Conservation (phyloP, 2,888 invertebrate genomes). For the Noctua comes region DNA sequence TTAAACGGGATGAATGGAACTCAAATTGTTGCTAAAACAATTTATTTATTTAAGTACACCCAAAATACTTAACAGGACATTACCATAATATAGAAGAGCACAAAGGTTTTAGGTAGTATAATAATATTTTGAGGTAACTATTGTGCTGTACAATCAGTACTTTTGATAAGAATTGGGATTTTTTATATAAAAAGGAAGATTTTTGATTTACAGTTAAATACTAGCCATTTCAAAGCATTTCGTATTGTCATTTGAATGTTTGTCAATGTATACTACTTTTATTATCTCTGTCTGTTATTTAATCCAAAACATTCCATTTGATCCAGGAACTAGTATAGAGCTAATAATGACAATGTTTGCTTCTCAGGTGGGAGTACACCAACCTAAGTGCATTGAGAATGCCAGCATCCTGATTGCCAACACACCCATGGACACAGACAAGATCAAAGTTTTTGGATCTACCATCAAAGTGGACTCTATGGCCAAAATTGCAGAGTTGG, state of each 20-base stretch:
- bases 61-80: too few species aligned
- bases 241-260: neutral
- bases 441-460: conserved; percentile 99
- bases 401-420: conserved; percentile 99
- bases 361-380: conserved; percentile 96
- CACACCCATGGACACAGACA: conserved; percentile 99
- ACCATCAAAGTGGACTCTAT: conserved; percentile 97
- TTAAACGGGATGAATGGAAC: too few species aligned
- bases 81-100: too few species aligned
- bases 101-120: too few species aligned
- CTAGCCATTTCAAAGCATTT: too few species aligned
- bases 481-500: conserved; percentile 99
- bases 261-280: neutral
- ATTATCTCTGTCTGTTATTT: neutral
- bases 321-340: neutral
- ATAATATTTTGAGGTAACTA: too few species aligned
- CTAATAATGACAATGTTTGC: neutral
- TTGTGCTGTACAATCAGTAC: too few species aligned
- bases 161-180: too few species aligned
- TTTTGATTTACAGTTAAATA: too few species aligned
- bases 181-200: too few species aligned
- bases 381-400: conserved; percentile 98
- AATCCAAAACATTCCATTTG: neutral
- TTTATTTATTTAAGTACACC: too few species aligned
- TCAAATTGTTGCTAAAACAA: too few species aligned